Evolutionary conservation across 1,140 invertebrate genomes (phyloP), one percentile per base, ranked within the genome.

Genomic region (Contarinia nasturtii): DNA sequence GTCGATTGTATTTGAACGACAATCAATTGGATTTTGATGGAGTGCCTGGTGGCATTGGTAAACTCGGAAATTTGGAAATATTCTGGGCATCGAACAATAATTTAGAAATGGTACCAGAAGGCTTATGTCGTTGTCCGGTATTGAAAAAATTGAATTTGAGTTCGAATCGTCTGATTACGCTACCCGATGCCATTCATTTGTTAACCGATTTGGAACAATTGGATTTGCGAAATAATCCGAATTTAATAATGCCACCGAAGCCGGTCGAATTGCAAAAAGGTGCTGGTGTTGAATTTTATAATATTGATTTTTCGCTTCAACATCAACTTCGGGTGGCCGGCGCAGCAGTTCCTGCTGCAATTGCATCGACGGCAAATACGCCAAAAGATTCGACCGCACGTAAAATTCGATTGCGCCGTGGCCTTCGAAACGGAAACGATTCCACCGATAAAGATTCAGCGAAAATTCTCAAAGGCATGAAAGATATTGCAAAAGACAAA

Each of bases 101-200:
- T 52, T 67, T 99, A 17, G 93, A 99, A 72, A 95, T 96, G 84
- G 94, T 99, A 56, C 95, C 96, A 3, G 96, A 99, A 72, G 93
- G 94, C 44, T 70, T 98, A 34, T 94, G 87, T 67, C 80, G 93
- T 61, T 99, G 95, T 70, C 92, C 91, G 0, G 88, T 90, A 12
- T 69, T 99, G 46, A 96, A 95, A 61, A 89, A 91, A 64, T 67
- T 99, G 18, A 90, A 97, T 62, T 63, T 99, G 47, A 86, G 88
- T 53, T 82, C 80, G 48, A 99, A 99, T 70, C 76, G 80, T 33
- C 68, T 99, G 18, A 93, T 98, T 42, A 98, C 95, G 0, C 67
- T 99, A 42, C 96, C 96, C 2, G 94, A 98, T 66, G 89, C 94
- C 2, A 90, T 98, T 54, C 93, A 99, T 71, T 70, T 97, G 41